A percentile compares a stretch with the other conserved stretches of the same genome.
Evolutionary conservation across 2,113 vertebrate genomes (phyloP).

Genomic region (Vanacampus margaritifer): DNA sequence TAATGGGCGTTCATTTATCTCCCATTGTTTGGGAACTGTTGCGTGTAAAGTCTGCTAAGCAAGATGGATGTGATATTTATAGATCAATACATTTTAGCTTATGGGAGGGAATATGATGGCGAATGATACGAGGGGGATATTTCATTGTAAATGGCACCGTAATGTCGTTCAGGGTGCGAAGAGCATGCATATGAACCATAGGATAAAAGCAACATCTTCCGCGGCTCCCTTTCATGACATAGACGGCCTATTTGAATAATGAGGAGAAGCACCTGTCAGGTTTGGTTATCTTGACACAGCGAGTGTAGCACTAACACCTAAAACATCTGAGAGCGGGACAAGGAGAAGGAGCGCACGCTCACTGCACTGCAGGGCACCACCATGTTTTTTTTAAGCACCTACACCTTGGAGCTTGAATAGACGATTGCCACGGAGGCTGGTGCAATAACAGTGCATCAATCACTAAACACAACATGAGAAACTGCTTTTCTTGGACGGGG

Average conservation of each 20-base stretch:
- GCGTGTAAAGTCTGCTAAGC: slow-evolving; percentile 50
- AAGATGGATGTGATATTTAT: slow-evolving; percentile 66
- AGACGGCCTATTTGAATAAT: slow-evolving; percentile 65
- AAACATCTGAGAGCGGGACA: slow-evolving; percentile 37
- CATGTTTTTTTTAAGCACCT: slow-evolving; percentile 37
- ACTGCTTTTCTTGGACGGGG: slow-evolving; percentile 25
- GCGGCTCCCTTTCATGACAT: slow-evolving; percentile 20
- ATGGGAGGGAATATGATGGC: slow-evolving; percentile 53
- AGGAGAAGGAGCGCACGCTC: slow-evolving; percentile 30
- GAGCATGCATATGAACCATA: slow-evolving; percentile 11
- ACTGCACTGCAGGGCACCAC: slow-evolving; percentile 51
- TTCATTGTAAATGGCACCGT: slow-evolving; percentile 65
- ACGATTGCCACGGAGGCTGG: slow-evolving; percentile 33
- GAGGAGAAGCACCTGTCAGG: slow-evolving; percentile 65
- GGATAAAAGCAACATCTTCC: slow-evolving; percentile 26
- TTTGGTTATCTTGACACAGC: slow-evolving; percentile 55
- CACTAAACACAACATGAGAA: slow-evolving; percentile 28
- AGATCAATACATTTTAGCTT: slow-evolving; percentile 60
- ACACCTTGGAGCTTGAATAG: slow-evolving; percentile 56
- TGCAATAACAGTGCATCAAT: slow-evolving; percentile 40
- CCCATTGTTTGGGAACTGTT: slow-evolving; percentile 49
- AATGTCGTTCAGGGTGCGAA: slow-evolving; percentile 39
- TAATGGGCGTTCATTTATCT: slow-evolving; percentile 69
- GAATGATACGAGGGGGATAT: slow-evolving; percentile 61
- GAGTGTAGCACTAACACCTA: slow-evolving; percentile 54